These are phyloP conservation scores for Muscicapa striata DNA, from an alignment of 2,797 vertebrate species.

Conservation along the genomic window DNA sequence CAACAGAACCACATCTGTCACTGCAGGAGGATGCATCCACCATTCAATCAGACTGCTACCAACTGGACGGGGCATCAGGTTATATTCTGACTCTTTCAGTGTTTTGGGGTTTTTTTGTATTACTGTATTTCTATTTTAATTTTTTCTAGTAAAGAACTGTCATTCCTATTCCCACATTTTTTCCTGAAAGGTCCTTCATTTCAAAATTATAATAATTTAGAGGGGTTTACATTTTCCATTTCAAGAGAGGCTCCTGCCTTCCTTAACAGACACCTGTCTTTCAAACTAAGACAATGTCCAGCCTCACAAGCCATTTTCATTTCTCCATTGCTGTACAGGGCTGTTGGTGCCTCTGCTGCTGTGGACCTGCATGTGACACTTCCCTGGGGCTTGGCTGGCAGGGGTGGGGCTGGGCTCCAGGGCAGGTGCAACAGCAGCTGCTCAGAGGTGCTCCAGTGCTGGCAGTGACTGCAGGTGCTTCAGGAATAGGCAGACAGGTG, in stretches of 20 bases:
- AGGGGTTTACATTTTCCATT: background rate
- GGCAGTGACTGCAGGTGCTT: background rate
- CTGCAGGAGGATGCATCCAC: background rate
- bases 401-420: slow-evolving; percentile 10
- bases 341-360: accelerated
- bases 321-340: background rate
- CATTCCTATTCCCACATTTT: background rate
- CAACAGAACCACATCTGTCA: too few species aligned
- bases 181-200: background rate
- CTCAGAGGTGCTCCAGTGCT: background rate
- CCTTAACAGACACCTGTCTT: background rate
- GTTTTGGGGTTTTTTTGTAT: background rate
- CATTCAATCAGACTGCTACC: background rate
- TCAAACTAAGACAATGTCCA: background rate
- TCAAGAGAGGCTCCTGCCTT: background rate
- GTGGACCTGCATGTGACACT: background rate
- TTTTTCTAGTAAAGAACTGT: background rate
- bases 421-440: background rate
- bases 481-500: background rate
- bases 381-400: background rate
- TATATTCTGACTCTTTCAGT: background rate
- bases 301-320: background rate
- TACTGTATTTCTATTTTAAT: background rate
- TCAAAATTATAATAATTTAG: background rate
- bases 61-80: background rate